Base-by-base conservation (phyloP, 2,797 vertebrate genomes). In the Tympanoctomys barrerae region DNA sequence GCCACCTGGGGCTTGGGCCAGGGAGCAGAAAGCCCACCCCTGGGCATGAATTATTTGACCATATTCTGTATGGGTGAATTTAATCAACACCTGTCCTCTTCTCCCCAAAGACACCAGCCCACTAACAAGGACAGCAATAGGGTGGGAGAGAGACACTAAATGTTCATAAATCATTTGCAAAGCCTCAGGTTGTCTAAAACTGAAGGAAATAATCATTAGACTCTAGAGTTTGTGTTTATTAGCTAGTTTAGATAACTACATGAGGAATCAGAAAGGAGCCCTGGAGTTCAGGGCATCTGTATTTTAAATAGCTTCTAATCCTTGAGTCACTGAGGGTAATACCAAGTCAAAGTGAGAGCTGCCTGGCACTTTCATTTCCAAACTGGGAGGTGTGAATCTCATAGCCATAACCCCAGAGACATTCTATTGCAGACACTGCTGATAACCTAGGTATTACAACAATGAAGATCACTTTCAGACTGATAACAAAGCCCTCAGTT, bases 401-500 rank as follows among this genome's bases (percentile, higher is more conserved):
- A 57, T 46, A 52, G 21, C n/a, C 59, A 39, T 16, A 22, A 39
- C 54, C 33, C 10, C 49, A 85, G 2, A 54, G 31, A 18, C 33
- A 7, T 79, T 71, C 52, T 54, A 12, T 14, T 8, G 1, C 22
- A 84, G 71, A n/a, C 39, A 52, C 28, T 28, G 46, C 57, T 49
- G 93, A 94, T 71, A 68, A 19, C 0, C 16, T 59, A 39, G 81
- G 21, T 59, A 77, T 84, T 75, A 66, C 5, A n/a, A 16, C 61
- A 49, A 93, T 87, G 96, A 85, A 54, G 83, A 87, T 73, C 36
- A 70, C 49, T 80, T 93, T 24, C 26, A 39, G 31, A 68, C 46
- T 22, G 64, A 59, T 22, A 54, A 54, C n/a, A 91, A 84, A 97
- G 94, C 85, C 52, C 36, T 19, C n/a, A 7, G 7, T 84, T 70